Evolutionary conservation across 2,113 vertebrate genomes (phyloP).

Genomic region (Motacilla alba): DNA sequence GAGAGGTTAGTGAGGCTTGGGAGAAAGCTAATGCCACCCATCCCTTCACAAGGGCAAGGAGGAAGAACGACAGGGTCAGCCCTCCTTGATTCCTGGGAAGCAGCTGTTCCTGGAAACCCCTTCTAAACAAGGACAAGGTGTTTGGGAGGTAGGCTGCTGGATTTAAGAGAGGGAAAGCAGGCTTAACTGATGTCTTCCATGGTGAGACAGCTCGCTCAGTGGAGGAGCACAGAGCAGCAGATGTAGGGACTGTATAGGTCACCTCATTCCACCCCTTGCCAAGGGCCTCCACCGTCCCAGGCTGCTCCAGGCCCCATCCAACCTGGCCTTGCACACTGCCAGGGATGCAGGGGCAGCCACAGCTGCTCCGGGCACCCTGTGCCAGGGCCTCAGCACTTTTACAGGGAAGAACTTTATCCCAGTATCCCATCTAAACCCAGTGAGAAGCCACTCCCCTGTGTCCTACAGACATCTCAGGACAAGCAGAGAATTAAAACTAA

Average conservation of each 20-base stretch:
- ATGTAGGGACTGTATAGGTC: not conserved
- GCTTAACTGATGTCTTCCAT: not conserved
- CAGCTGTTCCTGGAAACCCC: not conserved
- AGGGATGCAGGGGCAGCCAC: not conserved
- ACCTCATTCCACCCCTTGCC: not conserved
- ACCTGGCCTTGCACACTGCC: not conserved
- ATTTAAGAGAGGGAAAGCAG: not conserved
- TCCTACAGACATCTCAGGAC: not conserved
- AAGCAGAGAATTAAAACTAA: not conserved
- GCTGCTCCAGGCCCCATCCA: not conserved
- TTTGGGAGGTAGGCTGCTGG: not conserved
- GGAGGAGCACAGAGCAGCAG: not conserved
- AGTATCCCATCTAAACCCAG: not conserved
- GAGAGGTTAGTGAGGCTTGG: not conserved
- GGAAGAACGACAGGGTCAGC: not conserved
- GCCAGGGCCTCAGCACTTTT: not conserved
- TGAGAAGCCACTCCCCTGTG: not conserved
- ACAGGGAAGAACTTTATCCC: not conserved
- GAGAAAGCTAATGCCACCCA: not conserved
- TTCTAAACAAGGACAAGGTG: not conserved
- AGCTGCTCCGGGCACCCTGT: not conserved
- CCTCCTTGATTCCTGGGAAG: not conserved
- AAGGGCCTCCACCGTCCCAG: accelerated
- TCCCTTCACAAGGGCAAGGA: not conserved
- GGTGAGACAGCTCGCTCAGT: not conserved